A percentile compares a stretch with the other conserved stretches of the same genome.
These are phyloP conservation scores for Sciurus vulgaris DNA, from an alignment of 2,797 vertebrate species.

Conservation along the genomic window DNA sequence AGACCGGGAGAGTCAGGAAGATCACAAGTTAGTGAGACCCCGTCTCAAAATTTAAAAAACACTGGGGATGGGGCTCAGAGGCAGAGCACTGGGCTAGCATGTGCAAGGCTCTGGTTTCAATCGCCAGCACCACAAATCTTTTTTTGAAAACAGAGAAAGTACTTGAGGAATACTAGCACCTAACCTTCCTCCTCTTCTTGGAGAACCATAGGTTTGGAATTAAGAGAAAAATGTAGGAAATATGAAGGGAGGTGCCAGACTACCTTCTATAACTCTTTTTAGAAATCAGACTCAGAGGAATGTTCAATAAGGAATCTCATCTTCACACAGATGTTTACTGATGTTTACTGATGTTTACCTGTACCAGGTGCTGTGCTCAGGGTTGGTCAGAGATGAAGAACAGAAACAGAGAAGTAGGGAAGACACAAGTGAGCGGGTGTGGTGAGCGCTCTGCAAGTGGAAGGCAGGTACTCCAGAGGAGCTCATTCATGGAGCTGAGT, in stretches of 20 bases:
- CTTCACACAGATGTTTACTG: background rate
- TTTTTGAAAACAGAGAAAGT: background rate
- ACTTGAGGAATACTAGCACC: background rate
- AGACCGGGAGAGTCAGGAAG: too few relatives aligned
- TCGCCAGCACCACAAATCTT: too few relatives aligned
- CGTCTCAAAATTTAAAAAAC: too few relatives aligned
- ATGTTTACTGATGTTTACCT: background rate
- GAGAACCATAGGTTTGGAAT: constrained; percentile 17
- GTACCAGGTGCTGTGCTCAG: background rate
- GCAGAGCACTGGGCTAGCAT: too few relatives aligned
- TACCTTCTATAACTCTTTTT: background rate
- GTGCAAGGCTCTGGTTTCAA: too few relatives aligned
- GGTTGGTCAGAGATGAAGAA: background rate
- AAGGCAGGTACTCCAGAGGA: background rate
- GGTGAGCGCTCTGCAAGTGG: background rate
- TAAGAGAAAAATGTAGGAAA: constrained; percentile 12
- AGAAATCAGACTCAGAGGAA: constrained; percentile 23
- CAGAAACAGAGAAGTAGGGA: background rate
- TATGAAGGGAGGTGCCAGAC: background rate
- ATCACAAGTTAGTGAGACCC: too few relatives aligned
- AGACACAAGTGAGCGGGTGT: background rate
- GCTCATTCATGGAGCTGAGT: background rate
- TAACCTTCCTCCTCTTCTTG: background rate
- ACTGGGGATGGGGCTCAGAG: too few relatives aligned
- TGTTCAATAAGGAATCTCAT: background rate